These are phyloP conservation scores for Papilio demoleus DNA, from an alignment of 2,888 invertebrate genomes.

Conservation along the genomic window DNA sequence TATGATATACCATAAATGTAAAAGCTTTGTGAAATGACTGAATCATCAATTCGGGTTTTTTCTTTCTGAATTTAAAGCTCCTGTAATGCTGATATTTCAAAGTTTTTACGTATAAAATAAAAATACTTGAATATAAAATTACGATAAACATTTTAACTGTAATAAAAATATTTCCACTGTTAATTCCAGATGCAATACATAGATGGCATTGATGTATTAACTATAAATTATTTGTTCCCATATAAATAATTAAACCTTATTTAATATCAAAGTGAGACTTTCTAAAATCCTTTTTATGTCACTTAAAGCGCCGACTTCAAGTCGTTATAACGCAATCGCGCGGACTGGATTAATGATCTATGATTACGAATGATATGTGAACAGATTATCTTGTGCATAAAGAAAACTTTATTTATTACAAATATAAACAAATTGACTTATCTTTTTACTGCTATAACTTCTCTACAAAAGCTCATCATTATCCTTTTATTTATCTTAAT, in stretches of 20 bases:
- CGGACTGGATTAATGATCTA: neutral
- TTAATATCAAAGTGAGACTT: conserved; percentile 3
- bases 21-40: too few relatives aligned
- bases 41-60: neutral
- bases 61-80: neutral
- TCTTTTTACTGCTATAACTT: too few relatives aligned
- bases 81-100: neutral
- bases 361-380: conserved; percentile 2
- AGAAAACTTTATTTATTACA: too few relatives aligned
- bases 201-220: neutral
- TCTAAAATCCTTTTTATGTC: conserved; percentile 21
- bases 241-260: conserved; percentile 16
- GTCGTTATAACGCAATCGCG: conserved; percentile 14
- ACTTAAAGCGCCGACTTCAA: conserved; percentile 2
- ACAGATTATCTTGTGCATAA: neutral
- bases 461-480: too few relatives aligned
- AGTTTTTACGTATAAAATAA: neutral
- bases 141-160: too few relatives aligned
- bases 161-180: too few relatives aligned
- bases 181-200: neutral
- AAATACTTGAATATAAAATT: too few relatives aligned
- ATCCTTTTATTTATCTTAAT: too few relatives aligned
- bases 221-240: neutral
- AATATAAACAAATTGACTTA: too few relatives aligned
- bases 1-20: too few relatives aligned